phyloP scores from a whole-genome alignment of 2,888 invertebrate genomes.

The Phortica magna region DNA sequence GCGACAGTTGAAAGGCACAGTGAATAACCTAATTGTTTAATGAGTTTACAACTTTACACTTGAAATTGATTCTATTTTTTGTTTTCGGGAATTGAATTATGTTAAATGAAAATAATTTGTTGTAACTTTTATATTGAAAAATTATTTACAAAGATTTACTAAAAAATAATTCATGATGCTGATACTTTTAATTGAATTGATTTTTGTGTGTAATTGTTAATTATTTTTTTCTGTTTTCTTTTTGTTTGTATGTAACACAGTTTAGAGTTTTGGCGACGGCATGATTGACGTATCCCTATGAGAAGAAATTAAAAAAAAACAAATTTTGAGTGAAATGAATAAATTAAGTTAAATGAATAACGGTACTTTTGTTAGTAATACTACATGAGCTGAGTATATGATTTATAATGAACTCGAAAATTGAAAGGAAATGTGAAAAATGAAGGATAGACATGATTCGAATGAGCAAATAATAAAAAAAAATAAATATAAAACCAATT shows the following conservation, averaged over 20 bases:
- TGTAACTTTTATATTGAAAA: conserved; percentile 37
- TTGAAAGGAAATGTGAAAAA: neutral
- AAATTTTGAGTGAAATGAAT: conserved; percentile 57
- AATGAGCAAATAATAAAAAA: conserved; percentile 4
- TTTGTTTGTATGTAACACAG: conserved; percentile 59
- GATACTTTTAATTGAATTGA: conserved; percentile 47
- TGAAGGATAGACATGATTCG: neutral
- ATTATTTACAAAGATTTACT: conserved; percentile 26
- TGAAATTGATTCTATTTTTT: conserved; percentile 29
- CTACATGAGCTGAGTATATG: conserved; percentile 28
- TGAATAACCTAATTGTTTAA: too few species aligned
- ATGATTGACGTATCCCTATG: conserved; percentile 71
- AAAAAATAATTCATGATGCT: conserved; percentile 16
- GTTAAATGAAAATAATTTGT: conserved; percentile 29
- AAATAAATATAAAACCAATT: neutral
- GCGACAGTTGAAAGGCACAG: too few species aligned
- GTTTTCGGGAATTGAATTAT: conserved; percentile 1
- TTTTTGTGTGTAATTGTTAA: conserved; percentile 37
- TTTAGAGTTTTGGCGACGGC: conserved; percentile 75
- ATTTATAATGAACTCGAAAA: conserved; percentile 13
- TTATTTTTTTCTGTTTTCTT: conserved; percentile 10
- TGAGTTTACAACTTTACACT: conserved; percentile 41
- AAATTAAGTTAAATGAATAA: conserved; percentile 42
- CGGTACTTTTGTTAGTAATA: conserved; percentile 41
- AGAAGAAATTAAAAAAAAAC: conserved; percentile 65